These are phyloP conservation scores for Sphyrna mokarran DNA, from an alignment of 2,113 vertebrate genomes.

Conservation along the genomic window DNA sequence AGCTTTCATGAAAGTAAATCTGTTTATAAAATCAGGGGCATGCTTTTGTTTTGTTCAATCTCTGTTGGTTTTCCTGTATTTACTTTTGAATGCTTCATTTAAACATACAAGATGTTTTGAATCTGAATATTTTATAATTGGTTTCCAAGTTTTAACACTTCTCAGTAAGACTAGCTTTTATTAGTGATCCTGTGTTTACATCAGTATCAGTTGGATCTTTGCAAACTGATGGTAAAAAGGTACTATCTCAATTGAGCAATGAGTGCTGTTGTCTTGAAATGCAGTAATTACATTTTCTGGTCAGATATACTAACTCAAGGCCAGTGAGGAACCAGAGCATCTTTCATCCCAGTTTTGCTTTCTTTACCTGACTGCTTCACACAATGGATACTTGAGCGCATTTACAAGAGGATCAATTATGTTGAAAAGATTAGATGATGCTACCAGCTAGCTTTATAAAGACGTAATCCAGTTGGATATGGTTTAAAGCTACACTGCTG, in stretches of 20 bases:
- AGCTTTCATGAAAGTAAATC: too few relatives aligned
- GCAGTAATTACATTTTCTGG: background rate
- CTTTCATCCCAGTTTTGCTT: background rate
- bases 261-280: background rate
- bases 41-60: too few relatives aligned
- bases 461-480: background rate
- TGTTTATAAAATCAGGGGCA: too few relatives aligned
- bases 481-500: too few relatives aligned
- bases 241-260: background rate
- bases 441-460: background rate
- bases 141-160: too few relatives aligned
- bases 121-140: too few relatives aligned
- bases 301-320: background rate
- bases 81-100: too few relatives aligned
- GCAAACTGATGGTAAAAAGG: background rate
- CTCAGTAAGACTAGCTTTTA: background rate
- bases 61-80: too few relatives aligned
- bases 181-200: background rate
- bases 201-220: background rate
- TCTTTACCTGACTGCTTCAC: background rate
- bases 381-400: background rate
- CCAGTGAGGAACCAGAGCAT: background rate
- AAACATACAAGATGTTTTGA: too few relatives aligned
- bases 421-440: too few relatives aligned
- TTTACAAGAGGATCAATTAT: too few relatives aligned